Base-by-base conservation (phyloP, 2,888 invertebrate species). In the Campoplex nolae region DNA sequence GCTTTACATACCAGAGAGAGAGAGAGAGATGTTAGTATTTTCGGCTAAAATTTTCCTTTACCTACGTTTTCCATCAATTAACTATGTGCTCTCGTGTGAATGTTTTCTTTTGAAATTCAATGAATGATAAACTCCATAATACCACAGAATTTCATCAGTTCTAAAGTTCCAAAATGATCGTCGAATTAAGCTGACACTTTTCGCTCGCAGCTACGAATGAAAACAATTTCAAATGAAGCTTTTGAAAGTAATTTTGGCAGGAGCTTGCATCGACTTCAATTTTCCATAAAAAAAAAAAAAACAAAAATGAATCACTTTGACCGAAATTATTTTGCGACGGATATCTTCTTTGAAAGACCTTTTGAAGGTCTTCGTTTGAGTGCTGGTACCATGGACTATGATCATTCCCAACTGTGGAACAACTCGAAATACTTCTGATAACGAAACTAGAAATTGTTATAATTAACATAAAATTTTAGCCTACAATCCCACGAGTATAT, bases 1-100 rank as follows among this genome's bases (percentile, higher is more conserved):
- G n/a, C 62, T 82, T 56, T 73, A 48, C 73, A 73, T 81, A 62
- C 42, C 45, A 70, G 23, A 65, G 23, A 23, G 23, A 23, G 23
- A 23, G 35, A 45, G 11, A 23, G 42, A 9, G 42, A 42, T 54
- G 65, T 54, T 58, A 18, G 48, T 48, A 76, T 65, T 65, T 65
- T 32, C 11, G n/a, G 28, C 23, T 28, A 8, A n/a, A 38, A 56
- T 48, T 68, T 68, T 38, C 38, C 35, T 68, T 42, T 32, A 58
- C 9, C 58, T 28, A 13, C 32, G 16, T 62, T 62, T 28, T 4
- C 62, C 62, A 62, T 62, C 62, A 62, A 62, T 62, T 62, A 62
- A 62, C 13, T 16, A 6, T 38, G 38, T 16, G 6, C 32, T 32
- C 32, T 32, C 62, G 16, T 13, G 9, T 6, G 32, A 32, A 13